Conservation (phyloP, 2,888 invertebrate species). For the Dexiosoma caninum region DNA sequence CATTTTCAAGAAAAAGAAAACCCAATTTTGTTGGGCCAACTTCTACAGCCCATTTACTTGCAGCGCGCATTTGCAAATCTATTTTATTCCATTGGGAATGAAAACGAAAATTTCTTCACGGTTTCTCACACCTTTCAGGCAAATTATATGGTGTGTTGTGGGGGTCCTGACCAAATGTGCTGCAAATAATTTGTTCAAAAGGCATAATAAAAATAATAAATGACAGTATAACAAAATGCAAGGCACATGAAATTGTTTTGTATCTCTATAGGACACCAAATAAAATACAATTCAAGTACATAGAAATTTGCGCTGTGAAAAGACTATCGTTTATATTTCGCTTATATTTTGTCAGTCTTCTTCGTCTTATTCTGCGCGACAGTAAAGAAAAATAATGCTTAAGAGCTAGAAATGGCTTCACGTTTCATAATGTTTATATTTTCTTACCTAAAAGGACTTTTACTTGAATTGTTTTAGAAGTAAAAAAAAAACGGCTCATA, state of each 20-base stretch:
- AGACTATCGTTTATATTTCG: not conserved
- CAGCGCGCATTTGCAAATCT: too few relatives aligned
- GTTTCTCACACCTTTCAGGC: not conserved
- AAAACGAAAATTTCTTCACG: not conserved
- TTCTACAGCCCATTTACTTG: too few relatives aligned
- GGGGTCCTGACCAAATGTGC: slow-evolving; percentile 56
- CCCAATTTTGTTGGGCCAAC: too few relatives aligned
- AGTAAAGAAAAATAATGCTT: not conserved
- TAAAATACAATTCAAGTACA: slow-evolving; percentile 17
- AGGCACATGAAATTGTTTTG: not conserved
- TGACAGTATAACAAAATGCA: slow-evolving; percentile 64
- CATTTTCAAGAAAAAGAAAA: too few relatives aligned
- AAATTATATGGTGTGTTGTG: not conserved
- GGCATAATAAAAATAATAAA: slow-evolving; percentile 74
- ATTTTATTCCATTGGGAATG: too few relatives aligned
- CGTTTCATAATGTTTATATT: not conserved
- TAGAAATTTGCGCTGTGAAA: slow-evolving; percentile 37
- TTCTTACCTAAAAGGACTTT: not conserved
- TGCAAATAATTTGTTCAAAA: slow-evolving; percentile 73
- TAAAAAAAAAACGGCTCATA: not conserved
- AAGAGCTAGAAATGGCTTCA: not conserved
- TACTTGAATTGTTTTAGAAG: not conserved
- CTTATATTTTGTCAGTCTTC: not conserved
- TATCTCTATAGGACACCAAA: not conserved
- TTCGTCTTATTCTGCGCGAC: not conserved